These are phyloP conservation scores for Atlantisia rogersi DNA, from an alignment of 2,113 vertebrate species.

Conservation along the genomic window DNA sequence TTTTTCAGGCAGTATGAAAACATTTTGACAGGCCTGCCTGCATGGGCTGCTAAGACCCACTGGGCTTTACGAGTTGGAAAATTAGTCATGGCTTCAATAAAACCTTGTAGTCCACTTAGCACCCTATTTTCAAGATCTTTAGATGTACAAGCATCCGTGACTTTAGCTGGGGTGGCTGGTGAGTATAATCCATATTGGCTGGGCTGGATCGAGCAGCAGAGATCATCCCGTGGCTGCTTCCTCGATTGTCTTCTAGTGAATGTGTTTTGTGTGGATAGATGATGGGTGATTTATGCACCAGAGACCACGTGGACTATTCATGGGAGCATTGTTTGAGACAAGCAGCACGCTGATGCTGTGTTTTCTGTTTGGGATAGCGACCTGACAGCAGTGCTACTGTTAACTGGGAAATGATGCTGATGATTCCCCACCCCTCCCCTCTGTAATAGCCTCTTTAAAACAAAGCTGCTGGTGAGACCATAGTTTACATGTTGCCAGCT, in stretches of 20 bases:
- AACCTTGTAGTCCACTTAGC: constrained; percentile 20
- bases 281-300: background rate
- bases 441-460: background rate
- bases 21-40: constrained; percentile 41
- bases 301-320: rapidly evolving
- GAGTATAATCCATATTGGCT: background rate
- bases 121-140: background rate
- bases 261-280: background rate
- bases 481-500: background rate
- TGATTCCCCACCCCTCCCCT: background rate
- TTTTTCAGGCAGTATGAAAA: background rate
- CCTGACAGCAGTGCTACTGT: background rate
- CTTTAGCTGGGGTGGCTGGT: background rate
- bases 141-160: background rate
- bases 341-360: background rate
- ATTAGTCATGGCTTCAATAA: background rate
- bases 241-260: background rate
- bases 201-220: background rate
- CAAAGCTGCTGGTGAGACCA: rapidly evolving
- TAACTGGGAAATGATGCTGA: background rate
- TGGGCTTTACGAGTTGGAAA: constrained; percentile 11
- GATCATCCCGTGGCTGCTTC: background rate
- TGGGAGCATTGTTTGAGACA: background rate
- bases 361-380: background rate
- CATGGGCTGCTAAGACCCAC: background rate